Conservation (phyloP, 2,113 vertebrate genomes). For the Sander vitreus region DNA sequence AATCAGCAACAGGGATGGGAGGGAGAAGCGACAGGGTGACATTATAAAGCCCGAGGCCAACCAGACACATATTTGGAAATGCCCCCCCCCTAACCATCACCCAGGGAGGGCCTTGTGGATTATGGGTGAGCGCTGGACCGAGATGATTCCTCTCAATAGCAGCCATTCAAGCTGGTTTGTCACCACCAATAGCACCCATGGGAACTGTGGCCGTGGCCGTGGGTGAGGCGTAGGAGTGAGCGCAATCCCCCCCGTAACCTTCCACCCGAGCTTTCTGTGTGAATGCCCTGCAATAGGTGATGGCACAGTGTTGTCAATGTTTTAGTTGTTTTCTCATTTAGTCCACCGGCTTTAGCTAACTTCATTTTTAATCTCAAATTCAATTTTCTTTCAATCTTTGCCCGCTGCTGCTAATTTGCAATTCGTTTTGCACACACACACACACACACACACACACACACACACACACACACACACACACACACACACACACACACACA, state of each 20-base stretch:
- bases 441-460: not conserved
- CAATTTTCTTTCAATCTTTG: conserved; percentile 55
- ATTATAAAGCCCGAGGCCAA: conserved; percentile 47
- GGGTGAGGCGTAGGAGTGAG: conserved; percentile 26
- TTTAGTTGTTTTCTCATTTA: conserved; percentile 55
- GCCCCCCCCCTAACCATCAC: conserved; percentile 59
- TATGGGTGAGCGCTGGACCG: conserved; percentile 75
- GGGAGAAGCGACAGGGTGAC: conserved; percentile 3
- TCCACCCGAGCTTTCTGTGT: conserved; percentile 14
- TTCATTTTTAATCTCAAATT: conserved; percentile 61
- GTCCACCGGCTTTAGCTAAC: conserved; percentile 27
- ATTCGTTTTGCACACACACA: conserved; percentile 52
- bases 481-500: not conserved
- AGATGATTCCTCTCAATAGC: conserved; percentile 75
- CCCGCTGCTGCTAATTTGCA: conserved; percentile 58
- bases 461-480: conserved; percentile 1
- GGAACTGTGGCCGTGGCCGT: conserved; percentile 55
- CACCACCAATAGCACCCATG: conserved; percentile 74
- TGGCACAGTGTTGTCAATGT: conserved; percentile 1
- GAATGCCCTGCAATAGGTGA: conserved; percentile 20
- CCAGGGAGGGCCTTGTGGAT: conserved; percentile 57
- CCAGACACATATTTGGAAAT: conserved; percentile 49
- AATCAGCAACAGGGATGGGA: conserved; percentile 46
- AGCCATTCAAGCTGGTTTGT: conserved; percentile 68
- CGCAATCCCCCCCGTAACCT: conserved; percentile 20